Conservation (phyloP, 2,113 vertebrate species). For the Scomber japonicus region DNA sequence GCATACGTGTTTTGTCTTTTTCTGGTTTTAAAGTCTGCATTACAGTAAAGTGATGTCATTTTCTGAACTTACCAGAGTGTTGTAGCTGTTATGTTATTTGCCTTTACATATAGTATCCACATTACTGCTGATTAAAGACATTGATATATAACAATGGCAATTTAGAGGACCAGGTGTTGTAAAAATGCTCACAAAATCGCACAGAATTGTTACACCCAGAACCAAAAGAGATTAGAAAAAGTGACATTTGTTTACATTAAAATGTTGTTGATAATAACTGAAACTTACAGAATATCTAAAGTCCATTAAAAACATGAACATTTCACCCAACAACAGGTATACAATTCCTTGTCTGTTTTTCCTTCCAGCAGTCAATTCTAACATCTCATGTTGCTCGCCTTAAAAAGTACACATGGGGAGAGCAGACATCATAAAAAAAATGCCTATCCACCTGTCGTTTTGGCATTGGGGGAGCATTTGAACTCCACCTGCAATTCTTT, state of each 20-base stretch:
- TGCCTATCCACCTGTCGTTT: conserved; percentile 85
- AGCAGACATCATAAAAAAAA: conserved; percentile 85
- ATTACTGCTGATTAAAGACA: too few species aligned
- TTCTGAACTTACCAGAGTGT: too few species aligned
- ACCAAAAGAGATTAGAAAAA: background rate
- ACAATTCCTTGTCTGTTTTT: conserved; percentile 26
- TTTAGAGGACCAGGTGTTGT: background rate
- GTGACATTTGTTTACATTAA: too few species aligned
- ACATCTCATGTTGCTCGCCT: conserved; percentile 81
- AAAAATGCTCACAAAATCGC: background rate
- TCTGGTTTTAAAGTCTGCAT: too few species aligned
- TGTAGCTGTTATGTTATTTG: too few species aligned
- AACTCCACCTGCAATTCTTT: conserved; percentile 84
- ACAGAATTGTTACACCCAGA: background rate
- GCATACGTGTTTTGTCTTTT: too few species aligned
- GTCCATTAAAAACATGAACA: conserved; percentile 12
- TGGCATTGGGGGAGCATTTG: conserved; percentile 66
- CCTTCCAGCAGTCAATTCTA: conserved; percentile 60
- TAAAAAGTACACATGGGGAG: conserved; percentile 69
- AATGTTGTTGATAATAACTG: background rate
- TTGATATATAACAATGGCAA: background rate
- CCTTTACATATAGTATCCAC: too few species aligned
- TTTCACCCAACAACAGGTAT: conserved; percentile 31
- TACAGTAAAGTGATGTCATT: too few species aligned
- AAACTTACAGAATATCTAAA: conserved; percentile 16